Conservation (phyloP, 2,797 vertebrate species). For the Spinus pinus region DNA sequence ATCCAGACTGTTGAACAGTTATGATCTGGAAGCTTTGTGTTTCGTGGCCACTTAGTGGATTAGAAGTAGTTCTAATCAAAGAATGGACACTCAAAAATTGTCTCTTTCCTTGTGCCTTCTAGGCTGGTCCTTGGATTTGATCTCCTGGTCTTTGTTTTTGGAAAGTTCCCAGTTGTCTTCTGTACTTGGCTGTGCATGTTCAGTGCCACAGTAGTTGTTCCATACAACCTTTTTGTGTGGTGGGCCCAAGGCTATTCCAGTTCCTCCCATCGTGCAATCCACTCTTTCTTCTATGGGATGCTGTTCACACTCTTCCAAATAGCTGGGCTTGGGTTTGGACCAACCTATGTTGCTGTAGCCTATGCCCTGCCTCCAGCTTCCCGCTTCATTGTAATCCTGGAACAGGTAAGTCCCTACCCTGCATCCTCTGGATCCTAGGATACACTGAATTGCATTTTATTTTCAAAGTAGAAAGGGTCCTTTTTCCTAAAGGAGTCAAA, state of each 20-base stretch:
- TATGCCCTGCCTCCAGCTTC: conserved; percentile 89
- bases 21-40: background rate
- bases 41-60: background rate
- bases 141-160: conserved; percentile 90
- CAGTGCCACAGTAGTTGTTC: conserved; percentile 81
- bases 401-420: conserved; percentile 81
- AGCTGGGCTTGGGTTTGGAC: conserved; percentile 83
- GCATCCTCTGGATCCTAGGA: background rate
- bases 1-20: background rate
- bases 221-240: conserved; percentile 82
- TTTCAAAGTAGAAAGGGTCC: background rate
- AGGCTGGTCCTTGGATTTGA: conserved; percentile 94
- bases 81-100: background rate
- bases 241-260: conserved; percentile 84
- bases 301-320: conserved; percentile 85
- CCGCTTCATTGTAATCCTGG: conserved; percentile 87
- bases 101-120: conserved; percentile 13
- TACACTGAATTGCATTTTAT: background rate
- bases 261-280: conserved; percentile 70
- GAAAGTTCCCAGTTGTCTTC: conserved; percentile 85
- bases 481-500: background rate
- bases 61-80: background rate
- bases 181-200: conserved; percentile 93
- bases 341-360: conserved; percentile 82
- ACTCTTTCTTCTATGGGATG: conserved; percentile 74